Percentiles rank a stretch among this genome's conserved stretches.
Conservation (phyloP, 2,888 invertebrate genomes). For the Gonocerus acuteangulatus region DNA sequence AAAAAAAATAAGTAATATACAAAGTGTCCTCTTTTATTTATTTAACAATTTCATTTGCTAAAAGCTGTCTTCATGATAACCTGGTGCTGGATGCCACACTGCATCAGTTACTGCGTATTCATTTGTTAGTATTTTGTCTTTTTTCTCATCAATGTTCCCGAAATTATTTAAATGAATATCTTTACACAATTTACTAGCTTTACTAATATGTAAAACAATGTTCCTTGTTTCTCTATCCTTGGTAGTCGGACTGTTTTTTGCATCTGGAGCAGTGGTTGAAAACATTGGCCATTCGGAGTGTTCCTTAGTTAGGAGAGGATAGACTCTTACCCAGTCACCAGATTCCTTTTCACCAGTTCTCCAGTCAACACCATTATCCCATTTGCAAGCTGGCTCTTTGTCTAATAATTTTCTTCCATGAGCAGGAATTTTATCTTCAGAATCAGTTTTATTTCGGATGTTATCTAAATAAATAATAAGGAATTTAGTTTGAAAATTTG, state of each 20-base stretch:
- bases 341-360: constrained; percentile 53
- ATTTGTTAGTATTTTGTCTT: constrained; percentile 22
- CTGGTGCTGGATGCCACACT: constrained; percentile 34
- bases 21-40: too few species aligned
- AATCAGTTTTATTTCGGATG: not conserved
- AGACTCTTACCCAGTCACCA: constrained; percentile 71
- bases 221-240: constrained; percentile 33
- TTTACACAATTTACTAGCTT: constrained; percentile 31
- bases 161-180: constrained; percentile 22
- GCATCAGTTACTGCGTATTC: constrained; percentile 27
- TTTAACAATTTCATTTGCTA: not conserved
- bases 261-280: not conserved
- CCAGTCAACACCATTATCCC: constrained; percentile 70
- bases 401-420: not conserved
- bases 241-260: not conserved
- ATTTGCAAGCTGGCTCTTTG: constrained; percentile 40
- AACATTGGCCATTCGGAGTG: not conserved
- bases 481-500: not conserved
- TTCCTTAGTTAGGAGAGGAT: constrained; percentile 47
- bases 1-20: too few species aligned
- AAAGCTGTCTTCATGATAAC: constrained; percentile 9
- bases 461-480: not conserved
- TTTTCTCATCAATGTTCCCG: constrained; percentile 23
- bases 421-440: not conserved
- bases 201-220: constrained; percentile 34